Conservation (phyloP, 2,113 vertebrate species). For the Actenoides lindsayi region DNA sequence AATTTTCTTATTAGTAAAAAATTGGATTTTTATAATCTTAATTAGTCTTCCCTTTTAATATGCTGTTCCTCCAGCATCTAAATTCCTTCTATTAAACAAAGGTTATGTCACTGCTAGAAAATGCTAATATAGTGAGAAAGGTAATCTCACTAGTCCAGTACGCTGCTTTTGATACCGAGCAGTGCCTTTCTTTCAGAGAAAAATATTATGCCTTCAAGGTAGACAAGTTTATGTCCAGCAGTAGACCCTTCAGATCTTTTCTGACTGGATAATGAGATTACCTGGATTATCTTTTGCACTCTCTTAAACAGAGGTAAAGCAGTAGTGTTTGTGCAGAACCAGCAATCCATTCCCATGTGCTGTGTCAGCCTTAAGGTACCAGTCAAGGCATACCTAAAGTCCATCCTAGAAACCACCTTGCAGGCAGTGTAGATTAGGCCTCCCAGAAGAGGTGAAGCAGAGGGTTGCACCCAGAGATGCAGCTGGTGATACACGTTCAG, state of each 20-base stretch:
- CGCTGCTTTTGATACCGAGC: neutral
- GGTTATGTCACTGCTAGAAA: neutral
- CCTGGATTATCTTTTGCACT: neutral
- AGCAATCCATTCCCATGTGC: neutral
- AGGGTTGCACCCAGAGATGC: neutral
- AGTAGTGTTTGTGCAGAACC: neutral
- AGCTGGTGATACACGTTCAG: rapidly evolving
- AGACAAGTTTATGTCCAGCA: neutral
- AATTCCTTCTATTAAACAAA: conserved; percentile 43
- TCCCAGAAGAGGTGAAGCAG: neutral
- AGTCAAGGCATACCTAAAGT: neutral
- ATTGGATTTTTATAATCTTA: conserved; percentile 67
- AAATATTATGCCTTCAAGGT: neutral
- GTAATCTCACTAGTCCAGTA: neutral
- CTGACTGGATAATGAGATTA: neutral
- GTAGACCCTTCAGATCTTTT: neutral
- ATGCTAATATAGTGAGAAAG: neutral
- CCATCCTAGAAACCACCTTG: neutral
- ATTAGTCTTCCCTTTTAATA: conserved; percentile 59
- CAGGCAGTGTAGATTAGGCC: neutral
- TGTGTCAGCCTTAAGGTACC: neutral
- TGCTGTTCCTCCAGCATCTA: neutral
- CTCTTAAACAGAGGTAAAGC: neutral
- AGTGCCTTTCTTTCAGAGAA: neutral
- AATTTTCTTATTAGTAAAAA: conserved; percentile 65